Conservation (phyloP, 2,797 vertebrate genomes). For the Merluccius polli region DNA sequence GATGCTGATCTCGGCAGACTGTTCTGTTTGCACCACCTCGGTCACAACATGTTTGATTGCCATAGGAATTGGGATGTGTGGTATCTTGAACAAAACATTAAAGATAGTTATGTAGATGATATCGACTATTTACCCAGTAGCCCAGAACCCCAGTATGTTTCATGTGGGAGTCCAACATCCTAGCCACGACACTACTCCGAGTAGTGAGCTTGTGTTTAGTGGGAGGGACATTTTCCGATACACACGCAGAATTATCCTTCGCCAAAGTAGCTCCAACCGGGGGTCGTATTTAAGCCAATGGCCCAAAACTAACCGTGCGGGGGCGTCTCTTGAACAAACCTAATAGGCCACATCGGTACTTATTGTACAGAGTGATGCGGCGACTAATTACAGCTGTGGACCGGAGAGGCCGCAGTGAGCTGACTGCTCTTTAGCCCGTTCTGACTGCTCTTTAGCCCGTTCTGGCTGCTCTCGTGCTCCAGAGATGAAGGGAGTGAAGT, state of each 20-base stretch:
- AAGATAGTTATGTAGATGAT: not conserved
- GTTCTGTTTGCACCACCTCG: too few relatives aligned
- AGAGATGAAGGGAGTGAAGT: not conserved
- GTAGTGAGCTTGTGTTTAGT: not conserved
- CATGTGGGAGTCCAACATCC: not conserved
- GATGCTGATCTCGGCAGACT: too few relatives aligned
- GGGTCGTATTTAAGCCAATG: conserved; percentile 1
- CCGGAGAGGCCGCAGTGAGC: not conserved
- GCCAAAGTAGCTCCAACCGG: not conserved
- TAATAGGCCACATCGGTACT: not conserved
- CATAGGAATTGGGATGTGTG: too few relatives aligned
- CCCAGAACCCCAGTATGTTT: too few relatives aligned
- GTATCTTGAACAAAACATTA: not conserved
- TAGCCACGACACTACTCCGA: not conserved
- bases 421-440: not conserved
- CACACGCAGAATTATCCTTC: not conserved
- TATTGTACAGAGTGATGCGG: not conserved
- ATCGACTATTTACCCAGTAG: not conserved
- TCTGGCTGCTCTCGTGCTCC: not conserved
- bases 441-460: not conserved
- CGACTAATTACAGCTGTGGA: conserved; percentile 1
- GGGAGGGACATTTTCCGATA: not conserved
- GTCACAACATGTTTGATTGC: too few relatives aligned
- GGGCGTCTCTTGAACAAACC: not conserved
- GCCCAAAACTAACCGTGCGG: not conserved